These are phyloP conservation scores for Proteles cristata DNA, from an alignment of 2,113 vertebrate genomes.

Conservation along the genomic window DNA sequence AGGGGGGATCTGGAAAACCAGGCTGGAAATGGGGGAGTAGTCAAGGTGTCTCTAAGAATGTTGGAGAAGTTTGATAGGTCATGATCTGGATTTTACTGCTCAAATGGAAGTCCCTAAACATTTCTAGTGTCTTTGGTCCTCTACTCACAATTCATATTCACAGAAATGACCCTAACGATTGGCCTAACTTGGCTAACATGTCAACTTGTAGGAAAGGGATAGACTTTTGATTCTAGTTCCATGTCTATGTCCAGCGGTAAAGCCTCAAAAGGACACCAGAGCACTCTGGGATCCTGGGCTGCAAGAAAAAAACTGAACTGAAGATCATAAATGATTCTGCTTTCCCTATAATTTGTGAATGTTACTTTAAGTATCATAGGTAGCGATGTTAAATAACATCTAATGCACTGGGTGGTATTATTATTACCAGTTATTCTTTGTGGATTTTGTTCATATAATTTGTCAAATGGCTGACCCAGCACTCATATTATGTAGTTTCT, in stretches of 20 bases:
- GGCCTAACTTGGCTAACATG: background rate
- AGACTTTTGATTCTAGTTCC: background rate
- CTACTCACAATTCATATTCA: background rate
- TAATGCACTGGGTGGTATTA: background rate
- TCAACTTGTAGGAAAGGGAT: background rate
- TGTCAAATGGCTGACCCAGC: background rate
- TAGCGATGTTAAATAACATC: background rate
- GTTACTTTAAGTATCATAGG: background rate
- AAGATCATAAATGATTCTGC: constrained; percentile 1
- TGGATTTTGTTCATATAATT: background rate
- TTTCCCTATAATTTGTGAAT: constrained; percentile 28
- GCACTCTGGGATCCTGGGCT: background rate
- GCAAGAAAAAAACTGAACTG: background rate
- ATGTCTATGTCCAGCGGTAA: background rate
- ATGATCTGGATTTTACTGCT: background rate
- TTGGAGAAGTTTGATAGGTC: background rate
- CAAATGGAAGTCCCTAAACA: constrained; percentile 1
- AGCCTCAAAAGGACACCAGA: constrained; percentile 41
- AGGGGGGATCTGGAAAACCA: background rate
- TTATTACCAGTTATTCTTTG: background rate
- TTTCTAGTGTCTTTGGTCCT: background rate
- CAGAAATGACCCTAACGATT: background rate
- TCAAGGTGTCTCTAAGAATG: background rate
- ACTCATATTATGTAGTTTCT: background rate
- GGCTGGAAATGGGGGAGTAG: background rate